phyloP scores from a whole-genome alignment of 2,113 vertebrate species.

The Uria aalge region DNA sequence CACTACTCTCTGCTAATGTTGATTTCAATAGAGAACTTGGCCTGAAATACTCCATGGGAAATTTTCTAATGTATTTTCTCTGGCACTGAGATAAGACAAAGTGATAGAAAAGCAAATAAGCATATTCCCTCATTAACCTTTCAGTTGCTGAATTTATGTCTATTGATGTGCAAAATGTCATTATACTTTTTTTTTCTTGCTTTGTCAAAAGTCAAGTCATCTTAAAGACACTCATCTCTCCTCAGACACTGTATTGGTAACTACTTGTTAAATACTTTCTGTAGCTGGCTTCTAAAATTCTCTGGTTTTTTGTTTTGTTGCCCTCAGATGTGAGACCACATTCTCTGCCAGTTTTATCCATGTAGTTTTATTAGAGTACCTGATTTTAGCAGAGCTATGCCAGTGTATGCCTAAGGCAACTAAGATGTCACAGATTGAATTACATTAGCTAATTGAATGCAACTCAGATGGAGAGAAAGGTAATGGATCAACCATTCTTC shows the following conservation, averaged over 20 bases:
- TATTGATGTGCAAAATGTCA: neutral
- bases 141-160: neutral
- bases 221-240: neutral
- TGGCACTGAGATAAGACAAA: neutral
- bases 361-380: neutral
- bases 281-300: neutral
- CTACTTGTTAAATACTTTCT: neutral
- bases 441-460: neutral
- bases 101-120: neutral
- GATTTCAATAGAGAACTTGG: neutral
- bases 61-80: neutral
- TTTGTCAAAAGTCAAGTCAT: neutral
- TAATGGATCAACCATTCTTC: neutral
- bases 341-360: neutral
- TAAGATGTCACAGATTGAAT: neutral
- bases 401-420: neutral
- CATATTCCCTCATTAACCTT: neutral
- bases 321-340: neutral
- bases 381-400: neutral
- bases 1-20: neutral
- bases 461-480: neutral
- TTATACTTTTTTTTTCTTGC: neutral
- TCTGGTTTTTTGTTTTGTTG: neutral
- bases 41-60: neutral
- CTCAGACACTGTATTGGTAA: neutral